phyloP scores from a whole-genome alignment of 2,888 invertebrate species.

The Chrysina gloriosa region DNA sequence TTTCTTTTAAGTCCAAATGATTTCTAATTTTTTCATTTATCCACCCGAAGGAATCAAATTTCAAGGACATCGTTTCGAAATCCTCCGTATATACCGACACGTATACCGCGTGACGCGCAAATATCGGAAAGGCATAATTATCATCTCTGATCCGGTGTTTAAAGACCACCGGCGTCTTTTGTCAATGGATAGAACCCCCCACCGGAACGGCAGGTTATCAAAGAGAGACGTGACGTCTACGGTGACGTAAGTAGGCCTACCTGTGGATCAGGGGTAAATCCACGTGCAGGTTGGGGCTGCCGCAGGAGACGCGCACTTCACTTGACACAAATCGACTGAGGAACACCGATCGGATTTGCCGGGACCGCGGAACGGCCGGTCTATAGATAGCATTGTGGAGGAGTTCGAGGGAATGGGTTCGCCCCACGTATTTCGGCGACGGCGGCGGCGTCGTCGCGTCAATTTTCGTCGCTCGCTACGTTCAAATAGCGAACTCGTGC shows the following conservation, averaged over 20 bases:
- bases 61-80: neutral
- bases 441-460: conserved; percentile 43
- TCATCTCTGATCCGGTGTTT: neutral
- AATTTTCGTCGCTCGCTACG: conserved; percentile 15
- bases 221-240: conserved; percentile 45
- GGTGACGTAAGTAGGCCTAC: conserved; percentile 53
- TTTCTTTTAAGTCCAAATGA: too few relatives aligned
- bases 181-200: conserved; percentile 26
- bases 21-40: too few relatives aligned
- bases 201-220: conserved; percentile 15
- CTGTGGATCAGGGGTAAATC: conserved; percentile 61
- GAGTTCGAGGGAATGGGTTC: conserved; percentile 41
- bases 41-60: too few relatives aligned
- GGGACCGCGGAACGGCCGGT: conserved; percentile 40
- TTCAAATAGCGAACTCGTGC: neutral
- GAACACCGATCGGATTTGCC: conserved; percentile 34
- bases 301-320: conserved; percentile 58
- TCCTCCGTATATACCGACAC: too few relatives aligned
- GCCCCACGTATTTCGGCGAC: conserved; percentile 44
- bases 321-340: conserved; percentile 59
- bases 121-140: too few relatives aligned
- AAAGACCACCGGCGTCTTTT: conserved; percentile 13
- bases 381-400: conserved; percentile 51
- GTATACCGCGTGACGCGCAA: too few relatives aligned
- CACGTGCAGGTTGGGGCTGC: conserved; percentile 56